Base-by-base conservation (phyloP, 2,888 invertebrate genomes). In the Epinotia bilunana region DNA sequence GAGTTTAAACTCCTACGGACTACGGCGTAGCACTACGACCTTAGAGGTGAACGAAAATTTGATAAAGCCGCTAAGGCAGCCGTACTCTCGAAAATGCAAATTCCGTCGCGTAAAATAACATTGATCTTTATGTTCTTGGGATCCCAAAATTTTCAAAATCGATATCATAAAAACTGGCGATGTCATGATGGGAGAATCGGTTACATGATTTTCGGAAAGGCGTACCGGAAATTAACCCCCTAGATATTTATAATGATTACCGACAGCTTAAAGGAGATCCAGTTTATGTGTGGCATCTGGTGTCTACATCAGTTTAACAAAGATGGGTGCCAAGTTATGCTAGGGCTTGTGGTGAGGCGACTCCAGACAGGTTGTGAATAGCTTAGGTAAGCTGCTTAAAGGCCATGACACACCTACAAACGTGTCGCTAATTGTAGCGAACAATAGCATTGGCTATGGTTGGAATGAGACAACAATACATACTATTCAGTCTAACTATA, bases 211-310 rank as follows among this genome's bases (percentile, higher is more conserved):
- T 28, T 49, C 28, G 11, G 28, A 53, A 28, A 33, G 39, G 9
- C n/a, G n/a, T 3, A 28, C 28, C 65, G 65, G 65, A 65, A 65
- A 65, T 65, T 65, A 65, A 65, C 53, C 4, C 28, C 7, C 53
- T 49, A 49, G 49, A 11, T 16, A 16, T 49, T 49, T 49, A 16
- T 49, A 49, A 49, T 16, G 16, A 2, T 49, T 16, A 49, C 16
- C 49, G 5, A 16, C 5, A 49, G 16, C 16, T 49, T 5, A 16
- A 4, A 6, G 5, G 46, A 13, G 13, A 46, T 13, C 46, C 46
- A 46, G 46, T 13, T 46, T 46, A 46, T 12, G 43, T 43, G 43
- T 43, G 43, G 11, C 11, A 4, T 43, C 43, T 9, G 43, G 6
- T 43, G 43, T 43, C 7, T 43, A 49, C 46, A 49, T 49, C 4